Percentiles rank a stretch among this genome's conserved stretches.
Conservation (phyloP, 2,888 invertebrate genomes). For the Polymixis flavicincta region DNA sequence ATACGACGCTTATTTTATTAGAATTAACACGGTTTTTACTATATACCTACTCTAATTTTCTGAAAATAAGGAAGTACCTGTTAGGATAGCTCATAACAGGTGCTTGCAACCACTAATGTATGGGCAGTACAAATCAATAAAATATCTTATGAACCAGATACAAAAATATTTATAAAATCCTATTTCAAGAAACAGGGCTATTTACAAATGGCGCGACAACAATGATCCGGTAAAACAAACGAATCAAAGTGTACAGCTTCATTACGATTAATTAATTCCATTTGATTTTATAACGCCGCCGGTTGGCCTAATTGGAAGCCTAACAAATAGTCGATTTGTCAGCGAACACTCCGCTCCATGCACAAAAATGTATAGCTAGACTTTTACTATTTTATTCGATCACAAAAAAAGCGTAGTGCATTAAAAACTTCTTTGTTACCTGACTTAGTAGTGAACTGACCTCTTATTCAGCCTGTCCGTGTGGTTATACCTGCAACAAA, state of each 20-base stretch:
- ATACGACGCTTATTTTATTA: neutral
- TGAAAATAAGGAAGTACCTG: neutral
- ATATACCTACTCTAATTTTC: neutral
- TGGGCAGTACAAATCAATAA: neutral
- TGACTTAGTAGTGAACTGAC: conserved; percentile 50
- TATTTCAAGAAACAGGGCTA: neutral
- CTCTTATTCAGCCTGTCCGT: conserved; percentile 57
- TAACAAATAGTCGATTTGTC: conserved; percentile 40
- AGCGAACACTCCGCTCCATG: conserved; percentile 13
- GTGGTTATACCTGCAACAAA: conserved; percentile 67
- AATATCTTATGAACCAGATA: neutral
- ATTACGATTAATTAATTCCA: conserved; percentile 52
- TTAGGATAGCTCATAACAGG: neutral
- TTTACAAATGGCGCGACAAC: conserved; percentile 24
- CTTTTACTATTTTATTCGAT: neutral
- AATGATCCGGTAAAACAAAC: conserved; percentile 29
- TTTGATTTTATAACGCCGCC: conserved; percentile 52
- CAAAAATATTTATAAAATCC: neutral
- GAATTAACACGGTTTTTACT: neutral
- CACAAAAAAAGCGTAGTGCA: conserved; percentile 2
- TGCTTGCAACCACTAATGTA: too few species aligned
- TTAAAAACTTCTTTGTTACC: conserved; percentile 42
- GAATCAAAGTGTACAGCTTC: conserved; percentile 35
- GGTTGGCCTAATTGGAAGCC: conserved; percentile 40
- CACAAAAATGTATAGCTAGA: conserved; percentile 21